These are phyloP conservation scores for Epinephelus lanceolatus DNA, from an alignment of 2,113 vertebrate species.

Conservation along the genomic window DNA sequence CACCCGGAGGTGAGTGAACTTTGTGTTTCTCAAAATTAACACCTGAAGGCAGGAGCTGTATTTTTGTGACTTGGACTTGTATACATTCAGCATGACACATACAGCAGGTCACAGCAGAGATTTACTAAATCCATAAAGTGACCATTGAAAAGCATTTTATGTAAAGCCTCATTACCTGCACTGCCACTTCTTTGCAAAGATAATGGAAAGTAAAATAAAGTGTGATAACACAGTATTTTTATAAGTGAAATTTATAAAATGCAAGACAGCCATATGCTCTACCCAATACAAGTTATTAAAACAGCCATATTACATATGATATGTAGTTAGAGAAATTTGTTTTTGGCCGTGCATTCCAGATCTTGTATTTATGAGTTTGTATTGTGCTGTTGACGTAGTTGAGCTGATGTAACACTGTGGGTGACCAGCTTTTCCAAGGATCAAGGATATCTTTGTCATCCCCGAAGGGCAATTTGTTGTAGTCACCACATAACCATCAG, in stretches of 20 bases:
- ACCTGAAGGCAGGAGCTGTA: not conserved
- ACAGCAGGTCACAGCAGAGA: too few relatives aligned
- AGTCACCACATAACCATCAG: too few relatives aligned
- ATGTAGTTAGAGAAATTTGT: not conserved
- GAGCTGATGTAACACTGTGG: not conserved
- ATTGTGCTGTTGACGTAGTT: not conserved
- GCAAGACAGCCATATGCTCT: too few relatives aligned
- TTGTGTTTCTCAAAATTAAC: not conserved
- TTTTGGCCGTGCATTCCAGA: not conserved
- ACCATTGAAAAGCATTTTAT: not conserved
- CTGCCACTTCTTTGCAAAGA: too few relatives aligned
- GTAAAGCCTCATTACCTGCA: too few relatives aligned
- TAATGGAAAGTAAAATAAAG: too few relatives aligned
- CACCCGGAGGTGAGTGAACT: conserved; percentile 89
- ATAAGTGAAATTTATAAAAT: too few relatives aligned
- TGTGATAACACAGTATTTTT: too few relatives aligned
- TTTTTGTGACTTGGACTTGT: too few relatives aligned
- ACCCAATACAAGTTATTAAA: not conserved
- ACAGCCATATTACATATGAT: not conserved
- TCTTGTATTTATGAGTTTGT: not conserved
- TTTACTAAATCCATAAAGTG: not conserved
- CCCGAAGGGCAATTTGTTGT: too few relatives aligned
- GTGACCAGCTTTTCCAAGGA: not conserved
- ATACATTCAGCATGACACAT: too few relatives aligned
- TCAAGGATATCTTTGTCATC: too few relatives aligned